These are phyloP conservation scores for Digitonthophagus gazella DNA, from an alignment of 2,888 invertebrate species.

Conservation along the genomic window DNA sequence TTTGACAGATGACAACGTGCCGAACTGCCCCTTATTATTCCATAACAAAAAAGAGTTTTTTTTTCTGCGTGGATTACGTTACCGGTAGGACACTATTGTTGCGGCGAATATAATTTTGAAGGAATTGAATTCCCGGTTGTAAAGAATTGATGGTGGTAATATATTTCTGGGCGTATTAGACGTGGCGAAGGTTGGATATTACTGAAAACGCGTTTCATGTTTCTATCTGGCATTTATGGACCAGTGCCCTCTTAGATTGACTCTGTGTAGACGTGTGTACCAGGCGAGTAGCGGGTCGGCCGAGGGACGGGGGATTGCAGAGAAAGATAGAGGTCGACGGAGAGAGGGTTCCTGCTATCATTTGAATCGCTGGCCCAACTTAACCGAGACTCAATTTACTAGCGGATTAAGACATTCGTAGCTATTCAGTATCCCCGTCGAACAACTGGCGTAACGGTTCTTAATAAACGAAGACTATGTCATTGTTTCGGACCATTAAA, in stretches of 20 bases:
- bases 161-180: neutral
- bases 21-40: slow-evolving; percentile 5
- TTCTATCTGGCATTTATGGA: slow-evolving; percentile 48
- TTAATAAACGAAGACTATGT: slow-evolving; percentile 54
- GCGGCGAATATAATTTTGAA: neutral
- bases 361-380: slow-evolving; percentile 48
- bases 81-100: neutral
- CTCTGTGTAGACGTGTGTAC: slow-evolving; percentile 41
- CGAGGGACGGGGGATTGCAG: slow-evolving; percentile 8
- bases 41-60: too few relatives aligned
- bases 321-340: slow-evolving; percentile 14
- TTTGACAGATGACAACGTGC: slow-evolving; percentile 12
- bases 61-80: too few relatives aligned
- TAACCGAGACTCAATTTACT: slow-evolving; percentile 53
- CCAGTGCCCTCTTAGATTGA: slow-evolving; percentile 45
- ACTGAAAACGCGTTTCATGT: slow-evolving; percentile 32
- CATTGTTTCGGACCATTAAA: slow-evolving; percentile 54
- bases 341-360: slow-evolving; percentile 35
- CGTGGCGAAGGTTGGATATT: slow-evolving; percentile 7
- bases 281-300: slow-evolving; percentile 6
- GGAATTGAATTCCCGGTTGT: neutral
- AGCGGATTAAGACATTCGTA: slow-evolving; percentile 53
- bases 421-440: slow-evolving; percentile 52
- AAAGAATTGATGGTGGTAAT: neutral
- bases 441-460: slow-evolving; percentile 53